phyloP scores from a whole-genome alignment of 2,113 vertebrate species.

The Hymenochirus boettgeri region DNA sequence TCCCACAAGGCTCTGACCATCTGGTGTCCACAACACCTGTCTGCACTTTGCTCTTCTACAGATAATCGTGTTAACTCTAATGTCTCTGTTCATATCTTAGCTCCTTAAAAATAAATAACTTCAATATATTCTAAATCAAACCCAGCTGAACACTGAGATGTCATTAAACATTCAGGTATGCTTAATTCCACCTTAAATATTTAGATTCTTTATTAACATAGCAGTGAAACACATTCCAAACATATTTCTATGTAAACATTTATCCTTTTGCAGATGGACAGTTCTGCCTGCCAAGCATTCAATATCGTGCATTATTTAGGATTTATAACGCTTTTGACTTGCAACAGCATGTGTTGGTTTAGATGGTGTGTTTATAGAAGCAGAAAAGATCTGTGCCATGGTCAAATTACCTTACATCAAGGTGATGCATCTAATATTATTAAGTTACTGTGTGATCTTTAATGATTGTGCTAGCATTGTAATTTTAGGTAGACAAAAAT shows the following conservation, averaged over 20 bases:
- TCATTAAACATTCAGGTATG: too few species aligned
- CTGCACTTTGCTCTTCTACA: conserved; percentile 16
- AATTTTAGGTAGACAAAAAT: too few species aligned
- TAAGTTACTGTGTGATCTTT: too few species aligned
- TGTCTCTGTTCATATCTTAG: conserved; percentile 18
- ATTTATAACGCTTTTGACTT: conserved; percentile 27
- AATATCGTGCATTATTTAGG: conserved; percentile 25
- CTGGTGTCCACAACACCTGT: conserved; percentile 32
- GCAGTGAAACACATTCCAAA: conserved; percentile 14
- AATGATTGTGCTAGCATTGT: too few species aligned
- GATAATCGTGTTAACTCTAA: conserved; percentile 6
- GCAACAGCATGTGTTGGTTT: conserved; percentile 26
- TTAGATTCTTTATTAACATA: conserved; percentile 20
- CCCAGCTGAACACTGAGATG: too few species aligned
- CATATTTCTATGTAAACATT: conserved; percentile 27
- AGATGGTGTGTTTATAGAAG: conserved; percentile 15
- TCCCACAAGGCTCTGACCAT: conserved; percentile 30
- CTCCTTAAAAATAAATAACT: too few species aligned
- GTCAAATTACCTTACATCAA: too few species aligned
- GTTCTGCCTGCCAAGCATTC: conserved; percentile 27
- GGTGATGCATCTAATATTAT: too few species aligned
- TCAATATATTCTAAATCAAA: too few species aligned
- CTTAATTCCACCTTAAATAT: conserved; percentile 11
- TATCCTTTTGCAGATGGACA: conserved; percentile 32
- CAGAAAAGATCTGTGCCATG: not conserved